Evolutionary conservation across 2,888 invertebrate genomes (phyloP).

Genomic region (Eurois occulta): DNA sequence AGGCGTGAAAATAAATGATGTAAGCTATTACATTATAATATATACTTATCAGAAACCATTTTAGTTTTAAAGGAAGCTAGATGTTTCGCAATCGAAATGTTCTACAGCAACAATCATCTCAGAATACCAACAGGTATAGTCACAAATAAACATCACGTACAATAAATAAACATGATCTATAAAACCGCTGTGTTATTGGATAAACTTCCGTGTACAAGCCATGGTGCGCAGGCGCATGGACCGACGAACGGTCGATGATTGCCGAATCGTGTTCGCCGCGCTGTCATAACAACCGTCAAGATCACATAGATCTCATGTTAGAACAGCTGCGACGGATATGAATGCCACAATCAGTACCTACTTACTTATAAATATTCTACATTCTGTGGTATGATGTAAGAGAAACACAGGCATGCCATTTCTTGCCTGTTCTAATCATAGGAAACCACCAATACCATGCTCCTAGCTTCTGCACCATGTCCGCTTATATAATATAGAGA

Average conservation of each 20-base stretch:
- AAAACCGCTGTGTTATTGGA: constrained; percentile 15
- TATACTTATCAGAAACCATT: background rate
- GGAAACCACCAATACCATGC: background rate
- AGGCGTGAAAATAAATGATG: too few species aligned
- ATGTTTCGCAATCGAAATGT: too few species aligned
- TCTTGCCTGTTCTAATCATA: background rate
- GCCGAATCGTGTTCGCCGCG: constrained; percentile 47
- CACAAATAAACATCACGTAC: background rate
- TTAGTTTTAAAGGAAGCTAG: too few species aligned
- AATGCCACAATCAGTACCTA: background rate
- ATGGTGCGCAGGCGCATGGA: constrained; percentile 46
- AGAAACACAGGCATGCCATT: background rate
- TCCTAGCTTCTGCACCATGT: background rate
- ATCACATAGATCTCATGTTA: constrained; percentile 26
- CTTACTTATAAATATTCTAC: background rate
- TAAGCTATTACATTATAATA: too few species aligned
- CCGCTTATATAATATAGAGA: background rate
- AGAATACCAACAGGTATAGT: background rate
- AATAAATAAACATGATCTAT: constrained; percentile 11
- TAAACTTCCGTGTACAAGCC: constrained; percentile 50
- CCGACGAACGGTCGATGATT: constrained; percentile 31
- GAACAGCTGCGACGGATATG: background rate
- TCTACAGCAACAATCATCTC: too few species aligned
- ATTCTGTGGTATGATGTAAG: background rate
- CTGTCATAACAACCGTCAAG: constrained; percentile 50